These are phyloP conservation scores for Rhynchonycteris naso DNA, from an alignment of 2,797 vertebrate species.

Conservation along the genomic window DNA sequence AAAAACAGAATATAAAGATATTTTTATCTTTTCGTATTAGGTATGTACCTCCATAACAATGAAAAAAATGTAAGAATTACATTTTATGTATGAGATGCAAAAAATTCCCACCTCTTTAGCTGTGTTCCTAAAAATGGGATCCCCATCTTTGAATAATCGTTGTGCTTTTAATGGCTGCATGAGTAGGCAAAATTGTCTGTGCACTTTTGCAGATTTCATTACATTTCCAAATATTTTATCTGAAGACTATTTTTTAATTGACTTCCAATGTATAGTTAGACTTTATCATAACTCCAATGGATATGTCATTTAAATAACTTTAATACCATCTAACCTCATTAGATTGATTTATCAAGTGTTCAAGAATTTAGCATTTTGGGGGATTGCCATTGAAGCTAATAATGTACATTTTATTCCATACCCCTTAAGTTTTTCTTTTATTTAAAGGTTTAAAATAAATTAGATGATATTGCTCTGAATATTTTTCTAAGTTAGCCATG, in stretches of 20 bases:
- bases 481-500: neutral
- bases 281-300: neutral
- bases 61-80: neutral
- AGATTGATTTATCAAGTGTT: neutral
- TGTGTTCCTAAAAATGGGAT: constrained; percentile 24
- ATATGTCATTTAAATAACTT: neutral
- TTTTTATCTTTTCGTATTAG: constrained; percentile 6
- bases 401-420: neutral
- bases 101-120: neutral
- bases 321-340: neutral
- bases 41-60: neutral
- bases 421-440: neutral
- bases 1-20: constrained; percentile 4
- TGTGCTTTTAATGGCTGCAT: constrained; percentile 1
- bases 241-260: neutral
- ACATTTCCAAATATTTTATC: neutral
- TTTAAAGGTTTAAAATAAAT: constrained; percentile 28
- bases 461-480: neutral
- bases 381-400: neutral
- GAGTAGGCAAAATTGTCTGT: neutral
- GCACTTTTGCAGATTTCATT: neutral
- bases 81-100: neutral
- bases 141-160: constrained; percentile 40
- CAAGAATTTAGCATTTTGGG: neutral
- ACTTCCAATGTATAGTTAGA: neutral